Base-by-base conservation (phyloP, 2,888 invertebrate species). In the Amphipyra berbera region DNA sequence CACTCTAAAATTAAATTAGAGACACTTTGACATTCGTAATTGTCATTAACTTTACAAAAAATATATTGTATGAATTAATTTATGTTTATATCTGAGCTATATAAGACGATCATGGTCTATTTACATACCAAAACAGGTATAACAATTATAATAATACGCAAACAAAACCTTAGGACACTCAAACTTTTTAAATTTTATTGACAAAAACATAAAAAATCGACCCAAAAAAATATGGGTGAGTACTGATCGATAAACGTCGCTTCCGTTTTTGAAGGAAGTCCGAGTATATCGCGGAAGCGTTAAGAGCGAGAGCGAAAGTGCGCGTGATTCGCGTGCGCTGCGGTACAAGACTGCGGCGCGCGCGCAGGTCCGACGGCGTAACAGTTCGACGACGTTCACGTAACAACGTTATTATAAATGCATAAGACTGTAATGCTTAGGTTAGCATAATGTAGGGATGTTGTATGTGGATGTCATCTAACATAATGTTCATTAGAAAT, bases 241-340 rank as follows among this genome's bases (percentile, higher is more conserved):
- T 62, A 42, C 9, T 13, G 45, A 21, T 42, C 48, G 63, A 69
- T 68, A 69, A 69, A 37, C 30, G 14, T 6, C 40, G 44, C 62
- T 76, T 78, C 78, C 74, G 57, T 65, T 15, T 37, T 33, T 49
- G 61, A 75, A 66, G 85, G 82, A 76, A 76, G 67, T 61, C 33
- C 48, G 35, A 58, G 73, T 61, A 68, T 77, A 68, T 77, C 82
- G 80, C 88, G 90, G 88, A 88, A 87, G 84, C 81, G 78, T 53
- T 59, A 75, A 67, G 79, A 78, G 73, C 79, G 90, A 93, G 87
- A 93, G 90, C 93, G 94, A 94, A 93, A 94, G 94, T 94, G 91
- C 88, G 88, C 79, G 88, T 84, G 87, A 78, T 83, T 87, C 84
- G 89, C 83, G 74, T 86, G 93, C 92, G 91, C 83, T 85, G 85